phyloP scores from a whole-genome alignment of 2,113 vertebrate species.

The Hippotragus niger region DNA sequence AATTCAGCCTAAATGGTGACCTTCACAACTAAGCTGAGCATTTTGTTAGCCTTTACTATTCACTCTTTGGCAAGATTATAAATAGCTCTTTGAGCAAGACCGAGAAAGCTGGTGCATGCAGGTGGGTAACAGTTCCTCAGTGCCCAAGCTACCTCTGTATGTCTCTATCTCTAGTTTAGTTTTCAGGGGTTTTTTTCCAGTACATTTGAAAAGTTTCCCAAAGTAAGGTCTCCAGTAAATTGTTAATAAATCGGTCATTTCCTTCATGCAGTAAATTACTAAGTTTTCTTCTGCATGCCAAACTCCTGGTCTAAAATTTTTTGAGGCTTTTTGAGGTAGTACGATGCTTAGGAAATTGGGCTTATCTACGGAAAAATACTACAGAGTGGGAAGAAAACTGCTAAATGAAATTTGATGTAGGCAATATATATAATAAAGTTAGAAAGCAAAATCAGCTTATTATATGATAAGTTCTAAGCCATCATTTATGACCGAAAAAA shows the following conservation, averaged over 20 bases:
- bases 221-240: neutral
- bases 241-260: neutral
- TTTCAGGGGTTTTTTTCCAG: neutral
- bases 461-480: neutral
- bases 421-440: neutral
- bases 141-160: neutral
- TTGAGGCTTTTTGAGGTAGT: neutral
- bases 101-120: neutral
- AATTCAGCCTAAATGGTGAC: conserved; percentile 2
- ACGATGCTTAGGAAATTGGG: neutral
- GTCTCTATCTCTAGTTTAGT: neutral
- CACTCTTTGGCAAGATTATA: conserved; percentile 8
- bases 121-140: neutral
- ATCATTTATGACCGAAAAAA: conserved; percentile 25
- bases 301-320: neutral
- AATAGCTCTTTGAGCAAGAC: neutral
- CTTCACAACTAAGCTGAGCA: neutral
- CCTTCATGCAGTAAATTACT: neutral
- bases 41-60: conserved; percentile 32
- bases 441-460: neutral
- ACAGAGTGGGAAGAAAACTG: neutral
- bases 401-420: neutral
- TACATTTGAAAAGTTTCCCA: conserved; percentile 15
- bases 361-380: conserved; percentile 31
- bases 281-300: neutral